Evolutionary conservation across 2,888 invertebrate species (phyloP), one percentile per base, ranked within the genome.

Genomic region (Ophion obscuratus): DNA sequence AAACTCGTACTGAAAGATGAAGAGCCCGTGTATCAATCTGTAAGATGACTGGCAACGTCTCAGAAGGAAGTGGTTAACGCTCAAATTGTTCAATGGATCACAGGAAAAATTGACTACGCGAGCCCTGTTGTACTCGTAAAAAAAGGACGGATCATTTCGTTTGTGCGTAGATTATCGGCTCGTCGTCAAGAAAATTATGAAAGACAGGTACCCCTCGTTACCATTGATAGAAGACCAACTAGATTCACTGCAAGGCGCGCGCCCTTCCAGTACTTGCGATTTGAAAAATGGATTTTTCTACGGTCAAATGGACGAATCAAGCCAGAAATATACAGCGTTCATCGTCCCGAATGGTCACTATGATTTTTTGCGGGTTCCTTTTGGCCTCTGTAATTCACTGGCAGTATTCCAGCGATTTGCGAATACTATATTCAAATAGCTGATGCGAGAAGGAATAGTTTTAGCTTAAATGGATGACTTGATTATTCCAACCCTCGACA

Each of bases 1-100:
- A 66, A 66, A 66, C 66, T 66, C n/a, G 31, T 93, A 61, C 44
- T 92, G 11, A 89, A 83, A 67, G 90, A 91, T 73, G 91, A 92
- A 1, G 80, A 82, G 11, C 92, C 92, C 0, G 89, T 92, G 2
- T 88, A 88, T 11, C 81, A 66, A 36, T 11, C 9, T 11, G 66
- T 36, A 31, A 66, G 66, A 9, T 36, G 66, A 17, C 31, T 66
- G n/a, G 36, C 40, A 40, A 7, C 2, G 67, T 24, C 24, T 24
- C 24, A 67, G 40, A 67, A n/a, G 36, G 40, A 67, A 5, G 9
- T 67, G n/a, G 67, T 67, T 7, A 67, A 67, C 6, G 17, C 31
- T 11, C 67, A 67, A 67, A 67, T 67, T 2, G 40, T 36, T n/a
- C 14, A 40, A 40, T 67, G 40, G 67, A 40, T 40, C 87, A 44